Evolutionary conservation across 1,140 invertebrate genomes (phyloP), one percentile per base, ranked within the genome.

Genomic region (Lepidotrigona ventralis): DNA sequence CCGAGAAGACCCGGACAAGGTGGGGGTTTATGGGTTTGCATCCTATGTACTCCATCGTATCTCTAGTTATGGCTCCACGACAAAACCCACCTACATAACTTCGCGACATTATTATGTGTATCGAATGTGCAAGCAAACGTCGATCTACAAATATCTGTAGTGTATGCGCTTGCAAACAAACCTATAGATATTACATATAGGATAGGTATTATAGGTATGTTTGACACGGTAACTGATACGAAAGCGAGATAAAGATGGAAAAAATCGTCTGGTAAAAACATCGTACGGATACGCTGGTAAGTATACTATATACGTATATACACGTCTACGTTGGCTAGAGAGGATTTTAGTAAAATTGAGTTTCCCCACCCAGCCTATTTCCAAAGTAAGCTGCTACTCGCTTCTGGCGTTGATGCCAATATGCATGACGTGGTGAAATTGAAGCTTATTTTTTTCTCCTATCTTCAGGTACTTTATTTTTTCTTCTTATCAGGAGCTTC

Each of bases 1-100:
- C 39, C 80, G 83, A 71, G 79, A 80, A 80, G 33, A 85, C 58
- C 51, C 54, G 86, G 54, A 73, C 73, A 68, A 86, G 89, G 88
- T 89, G 92, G 90, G 90, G 90, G 90, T 94, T 94, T 94, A 94
- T 94, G 93, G 90, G 92, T 93, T 93, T 94, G 92, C 92, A 93
- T 93, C 91, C 92, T 93, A 93, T 93, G 93, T 91, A 89, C 92
- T 91, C 84, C 92, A 89, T 90, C 92, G 91, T 94, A 93, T 94
- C 90, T 91, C 85, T 86, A 85, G 92, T 93, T 93, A 93, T 93
- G 90, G 89, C 90, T 86, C 88, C 88, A 86, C 90, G 91, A 92
- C 92, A 88, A 93, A 92, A 92, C 90, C 89, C 85, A 86, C 85
- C 79, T 86, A 88, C 86, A 86, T 89, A 88, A 89, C 83, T 82